Base-by-base conservation (phyloP, 2,797 vertebrate genomes). In the Atherinosoma microstoma region DNA sequence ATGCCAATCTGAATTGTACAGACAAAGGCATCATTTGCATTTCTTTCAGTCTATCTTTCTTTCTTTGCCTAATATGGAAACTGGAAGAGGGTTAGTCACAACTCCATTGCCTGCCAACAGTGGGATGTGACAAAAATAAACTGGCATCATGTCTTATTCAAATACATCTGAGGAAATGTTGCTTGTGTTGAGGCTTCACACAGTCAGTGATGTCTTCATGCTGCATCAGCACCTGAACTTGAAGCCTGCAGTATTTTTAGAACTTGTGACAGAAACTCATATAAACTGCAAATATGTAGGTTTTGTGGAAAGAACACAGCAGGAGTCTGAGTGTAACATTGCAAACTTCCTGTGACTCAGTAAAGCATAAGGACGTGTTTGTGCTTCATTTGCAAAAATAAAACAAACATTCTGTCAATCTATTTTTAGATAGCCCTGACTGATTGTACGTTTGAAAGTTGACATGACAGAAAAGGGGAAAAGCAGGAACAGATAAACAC, bases 121-220 rank as follows among this genome's bases (percentile, higher is more conserved):
- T 81, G 72, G 66, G 75, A 80, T 84, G 83, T 72, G 84, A 82
- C 73, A 82, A 83, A 89, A 90, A 86, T 90, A 91, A 86, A 86
- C 83, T 81, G 78, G 83, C 86, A 85, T 89, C 79, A 87, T 87
- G 78, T 90, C 83, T 90, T 85, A 89, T 91, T 89, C 86, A 91
- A 86, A 89, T 71, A 82, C 81, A 88, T 89, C 58, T 70, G 74
- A 90, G 65, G 63, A 73, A 88, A 74, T 7, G 29, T 49, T 79
- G 79, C 70, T 70, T 80, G 72, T 68, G 66, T 78, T 76, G 65
- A 75, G 67, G 82, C 64, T 75, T 73, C 68, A 84, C 63, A 78
- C 77, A 76, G 79, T 54, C 60, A 70, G 40, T 64, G 59, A 85
- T 83, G 80, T 69, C 70, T 80, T 73, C 36, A 74, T 4, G 73